Conservation (phyloP, 2,113 vertebrate genomes). For the Pseudois nayaur region DNA sequence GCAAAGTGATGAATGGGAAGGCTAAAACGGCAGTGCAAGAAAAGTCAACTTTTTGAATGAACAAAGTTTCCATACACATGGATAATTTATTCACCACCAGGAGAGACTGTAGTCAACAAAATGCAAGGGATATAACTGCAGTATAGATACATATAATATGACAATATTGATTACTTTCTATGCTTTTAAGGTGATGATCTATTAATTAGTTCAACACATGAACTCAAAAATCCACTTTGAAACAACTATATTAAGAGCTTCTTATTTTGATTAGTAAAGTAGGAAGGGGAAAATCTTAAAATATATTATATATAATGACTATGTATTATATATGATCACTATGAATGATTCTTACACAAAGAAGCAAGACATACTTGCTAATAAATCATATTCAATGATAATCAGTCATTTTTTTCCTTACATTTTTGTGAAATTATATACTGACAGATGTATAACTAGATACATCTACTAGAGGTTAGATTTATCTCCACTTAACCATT, state of each 20-base stretch:
- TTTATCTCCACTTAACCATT: not conserved
- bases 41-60: not conserved
- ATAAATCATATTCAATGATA: not conserved
- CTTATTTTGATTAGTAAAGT: not conserved
- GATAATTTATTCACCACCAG: not conserved
- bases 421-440: not conserved
- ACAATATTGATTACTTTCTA: not conserved
- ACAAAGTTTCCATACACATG: not conserved
- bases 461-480: not conserved
- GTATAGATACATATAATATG: not conserved
- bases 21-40: not conserved
- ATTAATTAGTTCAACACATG: not conserved
- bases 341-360: not conserved
- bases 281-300: not conserved
- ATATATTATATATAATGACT: not conserved
- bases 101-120: not conserved
- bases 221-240: conserved; percentile 15
- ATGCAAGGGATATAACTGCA: not conserved
- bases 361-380: not conserved
- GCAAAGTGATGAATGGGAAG: not conserved
- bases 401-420: not conserved
- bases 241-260: not conserved
- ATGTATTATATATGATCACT: not conserved
- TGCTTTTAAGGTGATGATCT: not conserved
- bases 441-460: not conserved